A percentile compares a stretch with the other conserved stretches of the same genome.
Conservation (phyloP, 1,140 invertebrate genomes). For the Drosophila santomea region DNA sequence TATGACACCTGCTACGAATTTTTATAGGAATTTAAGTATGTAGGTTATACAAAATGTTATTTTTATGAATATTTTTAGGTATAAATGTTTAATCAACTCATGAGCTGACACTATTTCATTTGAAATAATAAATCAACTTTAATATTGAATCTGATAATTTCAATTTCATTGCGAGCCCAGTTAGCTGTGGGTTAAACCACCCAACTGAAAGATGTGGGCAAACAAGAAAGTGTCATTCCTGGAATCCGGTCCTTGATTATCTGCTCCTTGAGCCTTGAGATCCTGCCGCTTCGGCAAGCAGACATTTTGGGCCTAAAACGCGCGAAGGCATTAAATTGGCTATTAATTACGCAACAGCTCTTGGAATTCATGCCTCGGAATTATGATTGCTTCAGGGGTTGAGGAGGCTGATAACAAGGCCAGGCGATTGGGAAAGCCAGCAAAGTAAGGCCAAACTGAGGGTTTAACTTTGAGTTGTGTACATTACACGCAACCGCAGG, state of each 20-base stretch:
- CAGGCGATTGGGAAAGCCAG: neutral
- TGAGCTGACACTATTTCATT: too few species aligned
- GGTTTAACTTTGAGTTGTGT: conserved; percentile 9
- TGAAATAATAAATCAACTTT: neutral
- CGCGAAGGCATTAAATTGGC: conserved; percentile 40
- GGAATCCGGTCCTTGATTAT: conserved; percentile 9
- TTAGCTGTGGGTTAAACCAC: conserved; percentile 3
- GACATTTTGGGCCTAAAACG: conserved; percentile 18
- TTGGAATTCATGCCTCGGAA: neutral
- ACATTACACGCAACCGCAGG: neutral
- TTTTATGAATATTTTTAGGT: neutral
- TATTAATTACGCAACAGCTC: conserved; percentile 32
- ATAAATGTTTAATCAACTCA: neutral
- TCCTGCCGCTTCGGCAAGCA: conserved; percentile 18
- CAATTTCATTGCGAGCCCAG: neutral
- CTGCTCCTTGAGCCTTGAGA: conserved; percentile 11
- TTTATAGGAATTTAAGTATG: too few species aligned
- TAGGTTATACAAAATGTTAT: too few species aligned
- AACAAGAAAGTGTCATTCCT: conserved; percentile 21
- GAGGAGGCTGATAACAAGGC: conserved; percentile 2
- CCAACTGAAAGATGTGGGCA: conserved; percentile 5
- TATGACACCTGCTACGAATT: too few species aligned
- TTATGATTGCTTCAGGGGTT: conserved; percentile 5
- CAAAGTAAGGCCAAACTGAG: neutral
- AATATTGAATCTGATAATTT: neutral